These are phyloP conservation scores for Luperina nickerlii DNA, from an alignment of 2,888 invertebrate genomes.

Conservation along the genomic window DNA sequence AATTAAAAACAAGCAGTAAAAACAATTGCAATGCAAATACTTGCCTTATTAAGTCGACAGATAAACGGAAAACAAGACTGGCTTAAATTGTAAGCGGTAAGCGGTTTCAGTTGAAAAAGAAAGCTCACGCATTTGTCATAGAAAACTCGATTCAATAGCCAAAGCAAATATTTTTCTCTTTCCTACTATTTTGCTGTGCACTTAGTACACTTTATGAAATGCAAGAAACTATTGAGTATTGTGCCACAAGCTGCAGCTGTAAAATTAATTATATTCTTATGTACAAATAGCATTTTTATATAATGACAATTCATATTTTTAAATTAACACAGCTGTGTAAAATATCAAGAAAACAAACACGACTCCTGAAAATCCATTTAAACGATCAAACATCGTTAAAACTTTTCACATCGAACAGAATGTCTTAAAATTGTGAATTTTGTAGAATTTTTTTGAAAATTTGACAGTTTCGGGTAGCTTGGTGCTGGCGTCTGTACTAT, in stretches of 20 bases:
- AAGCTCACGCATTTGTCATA: neutral
- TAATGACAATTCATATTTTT: too few species aligned
- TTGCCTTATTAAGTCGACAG: conserved; percentile 72
- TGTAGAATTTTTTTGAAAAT: neutral
- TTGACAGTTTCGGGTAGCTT: too few species aligned
- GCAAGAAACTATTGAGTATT: neutral
- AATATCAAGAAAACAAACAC: neutral
- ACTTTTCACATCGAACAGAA: neutral
- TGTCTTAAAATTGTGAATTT: neutral
- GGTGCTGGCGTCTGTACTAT: too few species aligned
- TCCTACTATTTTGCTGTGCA: neutral
- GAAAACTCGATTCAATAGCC: neutral
- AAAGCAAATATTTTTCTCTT: neutral
- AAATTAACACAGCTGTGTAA: neutral
- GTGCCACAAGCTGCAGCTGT: too few species aligned
- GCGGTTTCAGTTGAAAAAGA: conserved; percentile 35
- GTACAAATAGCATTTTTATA: too few species aligned
- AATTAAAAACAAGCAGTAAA: conserved; percentile 69
- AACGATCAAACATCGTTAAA: too few species aligned
- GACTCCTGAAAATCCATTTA: neutral
- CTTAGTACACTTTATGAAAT: neutral
- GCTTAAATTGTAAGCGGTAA: conserved; percentile 44
- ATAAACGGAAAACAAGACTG: conserved; percentile 61
- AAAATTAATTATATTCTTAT: too few species aligned
- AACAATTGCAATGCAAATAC: conserved; percentile 75